Conservation (phyloP, 2,113 vertebrate species). For the Laterallus jamaicensis region DNA sequence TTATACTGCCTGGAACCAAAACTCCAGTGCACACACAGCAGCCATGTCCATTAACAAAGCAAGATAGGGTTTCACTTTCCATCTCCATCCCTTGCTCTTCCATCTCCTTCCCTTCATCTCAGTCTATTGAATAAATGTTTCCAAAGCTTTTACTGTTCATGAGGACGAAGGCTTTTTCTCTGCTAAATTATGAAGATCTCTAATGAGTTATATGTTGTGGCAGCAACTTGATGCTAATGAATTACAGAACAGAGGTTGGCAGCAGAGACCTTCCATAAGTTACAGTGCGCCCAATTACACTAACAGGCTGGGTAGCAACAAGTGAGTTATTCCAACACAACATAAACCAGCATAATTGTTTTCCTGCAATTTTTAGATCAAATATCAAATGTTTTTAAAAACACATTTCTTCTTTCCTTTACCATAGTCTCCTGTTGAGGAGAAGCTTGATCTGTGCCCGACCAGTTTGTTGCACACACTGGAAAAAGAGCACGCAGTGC, state of each 20-base stretch:
- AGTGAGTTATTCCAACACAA: constrained; percentile 10
- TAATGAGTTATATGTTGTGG: not conserved
- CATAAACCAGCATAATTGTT: constrained; percentile 10
- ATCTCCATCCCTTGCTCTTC: not conserved
- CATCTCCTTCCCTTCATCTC: not conserved
- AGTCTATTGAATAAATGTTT: not conserved
- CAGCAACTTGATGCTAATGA: constrained; percentile 38
- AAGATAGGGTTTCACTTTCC: not conserved
- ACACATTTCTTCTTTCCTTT: not conserved
- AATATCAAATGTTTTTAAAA: not conserved
- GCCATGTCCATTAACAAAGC: not conserved
- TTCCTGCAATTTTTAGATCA: constrained; percentile 49
- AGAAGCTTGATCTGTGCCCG: not conserved
- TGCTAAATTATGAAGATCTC: not conserved
- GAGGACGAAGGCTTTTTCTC: not conserved
- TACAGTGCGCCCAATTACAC: not conserved
- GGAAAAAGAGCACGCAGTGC: not conserved
- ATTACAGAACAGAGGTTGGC: constrained; percentile 18
- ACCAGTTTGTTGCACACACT: not conserved
- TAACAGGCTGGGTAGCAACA: not conserved
- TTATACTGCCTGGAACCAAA: not conserved
- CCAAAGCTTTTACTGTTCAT: not conserved
- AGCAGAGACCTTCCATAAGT: not conserved
- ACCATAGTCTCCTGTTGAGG: not conserved
- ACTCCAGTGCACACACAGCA: not conserved